Conservation (phyloP, 64 coral and sea anemone species). For the Pachyseris speciosa region DNA sequence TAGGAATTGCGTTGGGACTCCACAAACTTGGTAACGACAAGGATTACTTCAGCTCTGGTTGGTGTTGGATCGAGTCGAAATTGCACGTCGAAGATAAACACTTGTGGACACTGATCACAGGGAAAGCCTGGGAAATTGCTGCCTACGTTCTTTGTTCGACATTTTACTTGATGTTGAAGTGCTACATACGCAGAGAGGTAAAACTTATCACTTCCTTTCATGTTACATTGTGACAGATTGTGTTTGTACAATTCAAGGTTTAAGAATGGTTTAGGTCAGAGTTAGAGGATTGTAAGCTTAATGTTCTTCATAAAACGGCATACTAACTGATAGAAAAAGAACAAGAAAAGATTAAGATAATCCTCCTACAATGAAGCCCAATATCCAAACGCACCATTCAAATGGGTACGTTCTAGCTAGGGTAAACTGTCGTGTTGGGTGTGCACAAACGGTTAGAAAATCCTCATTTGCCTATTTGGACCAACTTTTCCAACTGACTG, state of each 20-base stretch:
- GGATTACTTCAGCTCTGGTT: constrained; percentile 61
- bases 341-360: too few relatives aligned
- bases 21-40: constrained; percentile 64
- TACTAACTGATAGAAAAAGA: too few relatives aligned
- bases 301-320: too few relatives aligned
- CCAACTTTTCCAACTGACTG: too few relatives aligned
- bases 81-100: neutral
- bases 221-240: neutral
- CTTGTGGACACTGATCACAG: constrained; percentile 85
- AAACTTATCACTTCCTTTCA: neutral
- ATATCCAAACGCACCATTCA: too few relatives aligned
- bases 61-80: constrained; percentile 82
- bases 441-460: too few relatives aligned
- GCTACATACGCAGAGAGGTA: constrained; percentile 72
- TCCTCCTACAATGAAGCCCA: too few relatives aligned
- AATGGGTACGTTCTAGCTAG: too few relatives aligned
- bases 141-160: constrained; percentile 66
- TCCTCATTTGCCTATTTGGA: too few relatives aligned
- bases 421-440: too few relatives aligned
- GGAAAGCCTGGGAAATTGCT: constrained; percentile 93
- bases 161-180: constrained; percentile 72
- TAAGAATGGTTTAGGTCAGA: too few relatives aligned
- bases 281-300: too few relatives aligned
- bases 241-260: neutral
- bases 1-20: constrained; percentile 24